Conservation (phyloP, 2,113 vertebrate genomes). For the Arenaria interpres region DNA sequence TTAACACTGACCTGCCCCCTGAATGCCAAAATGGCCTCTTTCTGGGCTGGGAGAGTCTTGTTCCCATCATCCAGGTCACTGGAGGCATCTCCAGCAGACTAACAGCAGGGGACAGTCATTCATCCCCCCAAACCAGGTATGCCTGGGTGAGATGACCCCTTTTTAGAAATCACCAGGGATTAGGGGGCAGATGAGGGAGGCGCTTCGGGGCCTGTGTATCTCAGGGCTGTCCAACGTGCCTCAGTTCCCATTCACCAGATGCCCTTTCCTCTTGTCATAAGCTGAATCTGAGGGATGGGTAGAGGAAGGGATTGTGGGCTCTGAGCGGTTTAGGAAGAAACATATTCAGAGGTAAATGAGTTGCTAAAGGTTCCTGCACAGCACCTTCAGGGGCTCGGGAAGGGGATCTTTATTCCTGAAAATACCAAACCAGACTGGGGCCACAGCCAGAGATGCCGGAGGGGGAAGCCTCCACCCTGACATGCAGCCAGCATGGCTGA, state of each 20-base stretch:
- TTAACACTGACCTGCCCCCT: neutral
- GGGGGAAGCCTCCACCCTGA: neutral
- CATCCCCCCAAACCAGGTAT: neutral
- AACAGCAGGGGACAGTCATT: neutral
- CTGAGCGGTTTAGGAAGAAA: neutral
- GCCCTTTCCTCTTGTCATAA: neutral
- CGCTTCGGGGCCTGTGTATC: neutral
- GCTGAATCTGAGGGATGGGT: neutral
- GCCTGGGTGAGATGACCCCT: neutral
- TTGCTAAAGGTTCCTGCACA: neutral
- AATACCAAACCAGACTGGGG: neutral
- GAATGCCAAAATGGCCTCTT: neutral
- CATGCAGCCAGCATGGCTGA: neutral
- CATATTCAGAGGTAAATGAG: neutral
- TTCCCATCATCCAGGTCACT: neutral
- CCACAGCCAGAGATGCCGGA: neutral
- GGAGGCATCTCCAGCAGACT: neutral
- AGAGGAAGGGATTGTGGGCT: neutral
- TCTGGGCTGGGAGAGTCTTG: accelerated
- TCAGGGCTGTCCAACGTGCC: neutral
- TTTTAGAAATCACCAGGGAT: neutral
- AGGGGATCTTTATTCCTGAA: neutral
- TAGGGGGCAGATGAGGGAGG: neutral
- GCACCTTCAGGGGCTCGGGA: neutral
- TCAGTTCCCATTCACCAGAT: neutral